Percentiles rank a stretch among this genome's conserved stretches.
Evolutionary conservation across 1,140 invertebrate genomes (phyloP).

Genomic region (Drosophila serrata): DNA sequence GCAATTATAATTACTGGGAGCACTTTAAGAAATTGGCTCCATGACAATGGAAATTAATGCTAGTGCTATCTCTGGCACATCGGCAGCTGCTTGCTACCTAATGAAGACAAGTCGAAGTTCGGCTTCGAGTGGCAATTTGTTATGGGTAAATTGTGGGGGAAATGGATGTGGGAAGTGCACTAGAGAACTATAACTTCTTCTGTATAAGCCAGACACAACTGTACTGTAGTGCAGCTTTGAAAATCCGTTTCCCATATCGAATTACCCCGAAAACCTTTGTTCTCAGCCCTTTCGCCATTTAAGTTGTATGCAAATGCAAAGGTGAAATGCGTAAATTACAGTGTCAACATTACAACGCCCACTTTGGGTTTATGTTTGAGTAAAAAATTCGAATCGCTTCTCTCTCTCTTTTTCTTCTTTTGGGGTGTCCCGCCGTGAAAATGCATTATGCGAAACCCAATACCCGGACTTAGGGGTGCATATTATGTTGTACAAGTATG

Average conservation of each 20-base stretch:
- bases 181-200: constrained; percentile 4
- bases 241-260: constrained; percentile 48
- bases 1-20: constrained; percentile 12
- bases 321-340: constrained; percentile 82
- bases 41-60: constrained; percentile 45
- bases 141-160: constrained; percentile 55
- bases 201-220: constrained; percentile 29
- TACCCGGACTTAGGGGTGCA: constrained; percentile 26
- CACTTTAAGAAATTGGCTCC: constrained; percentile 37
- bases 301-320: constrained; percentile 74
- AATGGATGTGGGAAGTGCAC: constrained; percentile 56
- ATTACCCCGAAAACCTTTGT: constrained; percentile 48
- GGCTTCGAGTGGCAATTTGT: constrained; percentile 60
- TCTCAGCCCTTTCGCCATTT: constrained; percentile 60
- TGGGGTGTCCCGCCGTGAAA: constrained; percentile 74
- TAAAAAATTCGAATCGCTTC: constrained; percentile 34
- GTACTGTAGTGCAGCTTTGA: constrained; percentile 31
- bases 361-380: constrained; percentile 53
- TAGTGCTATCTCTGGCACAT: constrained; percentile 50
- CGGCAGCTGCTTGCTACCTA: constrained; percentile 53
- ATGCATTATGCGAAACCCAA: constrained; percentile 79
- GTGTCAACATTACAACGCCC: constrained; percentile 83
- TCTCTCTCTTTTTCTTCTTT: neutral
- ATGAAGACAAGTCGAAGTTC: constrained; percentile 58
- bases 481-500: constrained; percentile 52